These are phyloP conservation scores for Sterrhoptilus dennistouni DNA, from an alignment of 2,113 vertebrate genomes.

Conservation along the genomic window DNA sequence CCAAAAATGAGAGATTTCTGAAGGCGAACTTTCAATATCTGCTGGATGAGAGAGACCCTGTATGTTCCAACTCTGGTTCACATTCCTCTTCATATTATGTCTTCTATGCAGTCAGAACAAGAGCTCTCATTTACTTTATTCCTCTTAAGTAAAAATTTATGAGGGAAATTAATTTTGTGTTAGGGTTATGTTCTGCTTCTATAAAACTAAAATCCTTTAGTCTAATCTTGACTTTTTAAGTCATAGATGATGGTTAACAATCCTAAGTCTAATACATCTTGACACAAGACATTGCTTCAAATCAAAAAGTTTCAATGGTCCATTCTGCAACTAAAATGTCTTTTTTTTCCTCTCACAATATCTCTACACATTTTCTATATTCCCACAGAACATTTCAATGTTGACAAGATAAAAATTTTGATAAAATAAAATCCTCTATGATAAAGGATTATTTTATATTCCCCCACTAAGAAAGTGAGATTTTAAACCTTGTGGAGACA, in stretches of 20 bases:
- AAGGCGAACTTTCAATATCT: neutral
- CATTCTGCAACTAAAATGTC: neutral
- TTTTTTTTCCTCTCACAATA: neutral
- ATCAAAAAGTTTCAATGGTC: neutral
- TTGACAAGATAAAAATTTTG: neutral
- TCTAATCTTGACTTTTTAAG: conserved; percentile 33
- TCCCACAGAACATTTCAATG: neutral
- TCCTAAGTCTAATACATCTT: conserved; percentile 39
- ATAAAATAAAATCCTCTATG: no score
- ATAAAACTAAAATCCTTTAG: neutral
- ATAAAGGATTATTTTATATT: neutral
- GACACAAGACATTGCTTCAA: conserved; percentile 38
- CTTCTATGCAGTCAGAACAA: neutral
- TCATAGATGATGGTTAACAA: conserved; percentile 24
- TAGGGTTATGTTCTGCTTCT: neutral
- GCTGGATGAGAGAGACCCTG: neutral
- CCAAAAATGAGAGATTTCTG: neutral
- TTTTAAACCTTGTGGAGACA: neutral
- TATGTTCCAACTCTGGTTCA: neutral
- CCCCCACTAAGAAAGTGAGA: neutral
- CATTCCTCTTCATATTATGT: neutral
- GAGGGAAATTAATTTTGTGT: conserved; percentile 28
- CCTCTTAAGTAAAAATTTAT: conserved; percentile 28
- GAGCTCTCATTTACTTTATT: conserved; percentile 33
- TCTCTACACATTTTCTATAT: neutral